phyloP scores from a whole-genome alignment of 1,140 invertebrate species.

The Lucilia cuprina region DNA sequence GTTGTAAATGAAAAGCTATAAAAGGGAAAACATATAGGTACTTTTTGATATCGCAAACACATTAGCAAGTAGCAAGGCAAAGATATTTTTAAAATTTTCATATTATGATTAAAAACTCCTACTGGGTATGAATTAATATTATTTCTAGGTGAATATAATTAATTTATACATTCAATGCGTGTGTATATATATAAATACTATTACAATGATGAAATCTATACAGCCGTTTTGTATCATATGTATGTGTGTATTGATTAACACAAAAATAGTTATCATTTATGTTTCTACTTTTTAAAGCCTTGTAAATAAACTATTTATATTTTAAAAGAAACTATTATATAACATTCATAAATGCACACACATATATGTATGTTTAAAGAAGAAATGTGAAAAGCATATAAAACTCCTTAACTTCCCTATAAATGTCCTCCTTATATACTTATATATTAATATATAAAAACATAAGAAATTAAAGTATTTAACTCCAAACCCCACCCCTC shows the following conservation, averaged over 20 bases:
- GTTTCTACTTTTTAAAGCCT: background rate
- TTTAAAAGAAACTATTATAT: too few species aligned
- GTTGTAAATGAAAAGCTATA: too few species aligned
- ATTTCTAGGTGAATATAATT: too few species aligned
- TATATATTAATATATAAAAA: background rate
- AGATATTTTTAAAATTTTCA: too few species aligned
- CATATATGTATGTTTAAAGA: background rate
- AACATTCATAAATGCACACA: background rate
- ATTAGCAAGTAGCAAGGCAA: too few species aligned
- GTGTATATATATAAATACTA: too few species aligned
- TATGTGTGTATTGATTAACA: background rate
- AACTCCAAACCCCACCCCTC: background rate
- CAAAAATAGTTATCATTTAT: background rate
- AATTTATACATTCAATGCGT: too few species aligned
- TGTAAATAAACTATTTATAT: background rate
- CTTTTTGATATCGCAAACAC: too few species aligned
- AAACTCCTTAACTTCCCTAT: background rate
- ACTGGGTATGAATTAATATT: too few species aligned
- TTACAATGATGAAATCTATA: too few species aligned
- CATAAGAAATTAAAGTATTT: background rate
- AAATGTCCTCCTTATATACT: background rate
- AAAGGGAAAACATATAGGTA: too few species aligned
- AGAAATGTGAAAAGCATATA: background rate
- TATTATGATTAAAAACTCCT: too few species aligned
- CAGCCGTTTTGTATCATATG: background rate